phyloP scores from a whole-genome alignment of 2,797 vertebrate species.

The Dendrocincla fuliginosa region DNA sequence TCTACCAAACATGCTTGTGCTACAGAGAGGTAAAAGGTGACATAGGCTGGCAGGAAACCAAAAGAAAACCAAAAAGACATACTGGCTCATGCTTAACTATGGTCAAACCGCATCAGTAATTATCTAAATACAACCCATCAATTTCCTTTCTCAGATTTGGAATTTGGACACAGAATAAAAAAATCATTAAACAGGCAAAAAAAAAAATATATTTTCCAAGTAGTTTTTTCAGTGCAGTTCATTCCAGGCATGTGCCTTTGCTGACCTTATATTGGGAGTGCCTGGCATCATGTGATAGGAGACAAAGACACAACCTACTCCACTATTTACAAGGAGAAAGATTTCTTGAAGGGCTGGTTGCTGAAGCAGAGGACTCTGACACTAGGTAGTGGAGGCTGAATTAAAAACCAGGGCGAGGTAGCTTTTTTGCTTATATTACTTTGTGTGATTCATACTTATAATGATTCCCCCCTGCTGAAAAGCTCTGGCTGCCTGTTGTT shows the following conservation, averaged over 20 bases:
- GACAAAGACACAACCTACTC: not conserved
- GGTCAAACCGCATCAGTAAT: not conserved
- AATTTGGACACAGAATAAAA: not conserved
- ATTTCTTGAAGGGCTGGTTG: not conserved
- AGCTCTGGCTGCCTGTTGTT: slow-evolving; percentile 30
- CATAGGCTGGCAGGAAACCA: not conserved
- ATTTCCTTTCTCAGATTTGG: not conserved
- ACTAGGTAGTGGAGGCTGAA: not conserved
- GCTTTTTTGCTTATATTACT: slow-evolving; percentile 14
- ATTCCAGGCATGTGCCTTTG: not conserved
- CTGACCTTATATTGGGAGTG: not conserved
- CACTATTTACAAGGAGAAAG: not conserved
- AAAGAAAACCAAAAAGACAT: not conserved
- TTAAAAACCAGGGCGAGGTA: not conserved
- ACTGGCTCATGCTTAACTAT: not conserved
- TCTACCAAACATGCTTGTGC: accelerated
- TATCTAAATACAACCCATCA: not conserved
- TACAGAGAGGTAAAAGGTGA: not conserved
- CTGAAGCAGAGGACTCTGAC: not conserved
- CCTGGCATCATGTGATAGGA: not conserved
- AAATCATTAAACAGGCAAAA: not conserved
- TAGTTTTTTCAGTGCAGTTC: not conserved
- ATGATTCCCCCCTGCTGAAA: slow-evolving; percentile 38
- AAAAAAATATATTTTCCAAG: not conserved
- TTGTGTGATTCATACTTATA: not conserved